Base-by-base conservation (phyloP, 2,797 vertebrate species). In the Tragopan temminckii region DNA sequence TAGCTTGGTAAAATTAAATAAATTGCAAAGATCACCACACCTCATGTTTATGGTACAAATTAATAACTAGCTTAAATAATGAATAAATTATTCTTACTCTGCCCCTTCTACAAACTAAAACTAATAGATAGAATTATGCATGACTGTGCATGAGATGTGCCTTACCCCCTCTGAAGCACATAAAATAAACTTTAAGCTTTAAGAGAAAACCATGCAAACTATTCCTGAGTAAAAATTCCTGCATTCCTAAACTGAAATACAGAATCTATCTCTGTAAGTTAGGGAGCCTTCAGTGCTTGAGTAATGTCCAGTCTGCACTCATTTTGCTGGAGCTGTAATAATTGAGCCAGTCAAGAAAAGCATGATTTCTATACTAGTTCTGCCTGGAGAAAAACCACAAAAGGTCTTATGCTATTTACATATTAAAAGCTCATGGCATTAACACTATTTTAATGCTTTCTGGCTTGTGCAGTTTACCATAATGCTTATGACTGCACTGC, bases 1-100 rank as follows among this genome's bases (percentile, higher is more conserved):
- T 40, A 62, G 57, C 80, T 64, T 93, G 27, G 75, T 75, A 80
- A 92, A 79, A 82, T 69, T 80, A 89, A 90, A 93, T 80, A 87
- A 94, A 94, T 90, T 87, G 69, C 35, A 89, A 71, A 94, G 92
- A 72, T 85, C 86, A 88, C 38, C 78, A 90, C 11, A 5, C 15
- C 64, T 94, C 75, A 40, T 71, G 24, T 75, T 92, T 89, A 78
- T 50, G 85, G 68, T 33, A 75, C 61, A 82, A 85, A 80, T 61
- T 85, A 93, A 85, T 85, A 88, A 87, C 42, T 31, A 92, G 35
- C 31, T 90, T 68, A 87, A 92, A 89, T 29, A 89, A 50, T 52
- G 62, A 80, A 29, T 50, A 93, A 87, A 96, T 93, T 82, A 71
- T 77, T 95, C 38, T 93, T 92, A 69, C 52, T 83, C 48, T 82